Base-by-base conservation (phyloP, 2,113 vertebrate genomes). In the Carassius auratus region DNA sequence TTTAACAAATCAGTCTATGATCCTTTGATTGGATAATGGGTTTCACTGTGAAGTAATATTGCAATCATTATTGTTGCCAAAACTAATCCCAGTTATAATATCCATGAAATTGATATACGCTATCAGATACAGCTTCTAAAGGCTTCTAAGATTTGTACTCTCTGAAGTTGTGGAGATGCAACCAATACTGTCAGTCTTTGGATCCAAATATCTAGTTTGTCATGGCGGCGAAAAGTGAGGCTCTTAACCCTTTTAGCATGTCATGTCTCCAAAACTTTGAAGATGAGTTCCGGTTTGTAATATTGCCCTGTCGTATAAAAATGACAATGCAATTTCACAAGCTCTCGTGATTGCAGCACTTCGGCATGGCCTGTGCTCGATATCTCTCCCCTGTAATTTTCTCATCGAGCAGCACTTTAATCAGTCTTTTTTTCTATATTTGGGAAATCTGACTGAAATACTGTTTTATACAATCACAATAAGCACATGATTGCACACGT, bases 291-390 rank as follows among this genome's bases (percentile, higher is more conserved):
- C 23, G 50, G 59, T 55, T 36, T 68, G 9, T n/a, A 74, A 82
- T 71, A 13, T 42, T 76, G 81, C 9, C 59, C 76, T 87, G 69
- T 76, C 81, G 55, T 62, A 73, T 48, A 33, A 26, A 82, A 73
- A 81, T 87, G 69, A 76, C 84, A 79, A 85, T 75, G 36, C 62
- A 66, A 87, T 89, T 86, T 81, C 42, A 62, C 38, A 55, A 59
- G 55, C 59, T 57, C 38, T 69, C 23, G 10, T 64, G 30, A 77
- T 14, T n/a, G 48, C 64, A 42, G 9, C 52, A 61, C 76, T 79
- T 48, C 21, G 3, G 2, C 33, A 21, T 78, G 55, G 30, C 8
- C 8, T 26, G 19, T 2, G 2, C 57, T 38, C 52, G 13, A 74
- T 84, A 75, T 57, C 59, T 38, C 61, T 79, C 74, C 13, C n/a